These are phyloP conservation scores for Larimichthys polyactis DNA, from an alignment of 2,113 vertebrate species.

Conservation along the genomic window DNA sequence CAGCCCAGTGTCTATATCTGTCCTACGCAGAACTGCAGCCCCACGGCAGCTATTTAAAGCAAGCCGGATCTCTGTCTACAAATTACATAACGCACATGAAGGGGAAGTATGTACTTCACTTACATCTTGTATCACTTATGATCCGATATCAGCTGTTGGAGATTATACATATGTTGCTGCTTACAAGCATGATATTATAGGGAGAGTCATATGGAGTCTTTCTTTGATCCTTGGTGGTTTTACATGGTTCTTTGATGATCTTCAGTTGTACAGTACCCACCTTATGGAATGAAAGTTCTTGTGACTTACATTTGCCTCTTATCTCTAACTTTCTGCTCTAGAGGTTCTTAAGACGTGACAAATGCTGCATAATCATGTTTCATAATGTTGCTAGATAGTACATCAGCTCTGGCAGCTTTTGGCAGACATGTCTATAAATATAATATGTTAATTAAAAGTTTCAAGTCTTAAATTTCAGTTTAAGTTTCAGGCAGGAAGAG, in stretches of 20 bases:
- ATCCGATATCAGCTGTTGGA: conserved; percentile 22
- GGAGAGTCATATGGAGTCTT: not conserved
- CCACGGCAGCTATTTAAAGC: conserved; percentile 69
- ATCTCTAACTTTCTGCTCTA: not conserved
- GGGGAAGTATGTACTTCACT: conserved; percentile 29
- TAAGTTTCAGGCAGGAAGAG: conserved; percentile 15
- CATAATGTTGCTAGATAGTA: not conserved
- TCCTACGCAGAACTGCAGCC: conserved; percentile 45
- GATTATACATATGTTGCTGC: conserved; percentile 13
- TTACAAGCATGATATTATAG: not conserved
- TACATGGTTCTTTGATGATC: conserved; percentile 38
- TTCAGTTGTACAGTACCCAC: not conserved
- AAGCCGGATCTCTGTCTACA: conserved; percentile 40
- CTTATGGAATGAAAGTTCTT: not conserved
- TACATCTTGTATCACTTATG: conserved; percentile 30
- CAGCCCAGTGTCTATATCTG: conserved; percentile 52
- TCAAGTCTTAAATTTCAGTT: conserved; percentile 17
- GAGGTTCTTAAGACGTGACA: not conserved
- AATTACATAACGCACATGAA: conserved; percentile 61
- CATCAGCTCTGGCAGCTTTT: conserved; percentile 6
- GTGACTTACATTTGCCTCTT: not conserved
- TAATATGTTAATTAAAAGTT: conserved; percentile 15
- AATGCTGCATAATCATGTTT: not conserved
- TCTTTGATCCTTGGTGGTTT: conserved; percentile 35
- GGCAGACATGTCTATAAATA: conserved; percentile 8